Evolutionary conservation across 2,888 invertebrate genomes (phyloP).

Genomic region (Drosophila subquinaria): DNA sequence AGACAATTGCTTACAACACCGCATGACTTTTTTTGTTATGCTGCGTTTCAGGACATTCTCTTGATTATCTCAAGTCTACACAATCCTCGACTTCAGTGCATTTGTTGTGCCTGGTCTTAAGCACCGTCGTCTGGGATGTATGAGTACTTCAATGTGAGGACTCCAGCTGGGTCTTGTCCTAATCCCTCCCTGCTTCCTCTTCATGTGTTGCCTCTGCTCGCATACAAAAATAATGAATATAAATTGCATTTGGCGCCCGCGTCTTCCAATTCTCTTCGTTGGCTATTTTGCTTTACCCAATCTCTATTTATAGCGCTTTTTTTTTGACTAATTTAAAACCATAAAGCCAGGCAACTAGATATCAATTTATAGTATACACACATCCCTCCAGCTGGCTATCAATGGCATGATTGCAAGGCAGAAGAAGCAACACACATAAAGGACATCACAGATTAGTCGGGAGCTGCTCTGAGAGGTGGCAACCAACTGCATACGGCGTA

Average conservation of each 20-base stretch:
- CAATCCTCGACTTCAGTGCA: constrained; percentile 14
- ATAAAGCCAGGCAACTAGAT: constrained; percentile 31
- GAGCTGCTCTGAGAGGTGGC: constrained; percentile 4
- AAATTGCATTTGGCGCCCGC: constrained; percentile 54
- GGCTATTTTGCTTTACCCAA: constrained; percentile 3
- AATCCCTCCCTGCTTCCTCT: background rate
- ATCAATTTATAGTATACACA: constrained; percentile 22
- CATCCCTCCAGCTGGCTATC: constrained; percentile 11
- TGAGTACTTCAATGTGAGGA: background rate
- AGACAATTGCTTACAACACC: background rate
- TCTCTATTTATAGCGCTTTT: constrained; percentile 47
- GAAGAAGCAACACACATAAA: constrained; percentile 8
- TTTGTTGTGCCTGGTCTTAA: constrained; percentile 12
- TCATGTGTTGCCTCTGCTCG: constrained; percentile 14
- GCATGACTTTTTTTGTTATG: background rate
- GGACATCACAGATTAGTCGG: background rate
- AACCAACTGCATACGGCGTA: constrained; percentile 14
- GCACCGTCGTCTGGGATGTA: background rate
- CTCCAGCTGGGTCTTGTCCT: background rate
- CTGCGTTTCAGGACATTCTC: constrained; percentile 8
- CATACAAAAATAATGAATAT: constrained; percentile 52
- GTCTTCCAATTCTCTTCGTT: constrained; percentile 1
- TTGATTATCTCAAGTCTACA: constrained; percentile 26
- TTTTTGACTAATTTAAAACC: constrained; percentile 41
- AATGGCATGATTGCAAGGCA: constrained; percentile 42